These are phyloP conservation scores for Drosophila peninsularis DNA, from an alignment of 2,888 invertebrate genomes.

Conservation along the genomic window DNA sequence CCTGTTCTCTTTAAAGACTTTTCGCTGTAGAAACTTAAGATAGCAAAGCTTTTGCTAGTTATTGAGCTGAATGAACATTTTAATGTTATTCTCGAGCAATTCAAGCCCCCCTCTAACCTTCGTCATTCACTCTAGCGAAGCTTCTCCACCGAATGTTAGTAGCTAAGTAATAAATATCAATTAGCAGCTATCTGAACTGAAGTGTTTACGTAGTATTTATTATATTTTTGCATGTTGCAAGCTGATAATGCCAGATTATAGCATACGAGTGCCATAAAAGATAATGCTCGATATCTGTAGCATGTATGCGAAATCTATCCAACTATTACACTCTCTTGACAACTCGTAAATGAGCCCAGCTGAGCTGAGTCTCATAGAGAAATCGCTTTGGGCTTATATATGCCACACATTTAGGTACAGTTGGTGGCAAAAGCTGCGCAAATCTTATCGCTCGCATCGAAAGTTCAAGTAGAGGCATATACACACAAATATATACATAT, in stretches of 20 bases:
- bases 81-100: no score
- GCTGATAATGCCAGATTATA: slow-evolving; percentile 18
- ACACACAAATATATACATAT: neutral
- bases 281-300: neutral
- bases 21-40: no score
- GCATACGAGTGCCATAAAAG: slow-evolving; percentile 15
- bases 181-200: slow-evolving; percentile 20
- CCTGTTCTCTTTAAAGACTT: no score
- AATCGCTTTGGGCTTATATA: neutral
- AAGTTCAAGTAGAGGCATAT: slow-evolving; percentile 35
- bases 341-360: neutral
- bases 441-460: slow-evolving; percentile 44
- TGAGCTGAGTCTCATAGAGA: neutral
- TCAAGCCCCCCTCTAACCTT: neutral
- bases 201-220: slow-evolving; percentile 1
- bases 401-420: slow-evolving; percentile 35
- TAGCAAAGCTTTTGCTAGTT: no score
- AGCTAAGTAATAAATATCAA: slow-evolving; percentile 6
- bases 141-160: neutral
- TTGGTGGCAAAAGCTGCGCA: slow-evolving; percentile 35
- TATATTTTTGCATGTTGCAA: slow-evolving; percentile 22
- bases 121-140: neutral
- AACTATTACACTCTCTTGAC: neutral
- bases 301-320: neutral
- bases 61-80: no score